Base-by-base conservation (phyloP, 2,797 vertebrate genomes). In the Onychomys leucogaster region DNA sequence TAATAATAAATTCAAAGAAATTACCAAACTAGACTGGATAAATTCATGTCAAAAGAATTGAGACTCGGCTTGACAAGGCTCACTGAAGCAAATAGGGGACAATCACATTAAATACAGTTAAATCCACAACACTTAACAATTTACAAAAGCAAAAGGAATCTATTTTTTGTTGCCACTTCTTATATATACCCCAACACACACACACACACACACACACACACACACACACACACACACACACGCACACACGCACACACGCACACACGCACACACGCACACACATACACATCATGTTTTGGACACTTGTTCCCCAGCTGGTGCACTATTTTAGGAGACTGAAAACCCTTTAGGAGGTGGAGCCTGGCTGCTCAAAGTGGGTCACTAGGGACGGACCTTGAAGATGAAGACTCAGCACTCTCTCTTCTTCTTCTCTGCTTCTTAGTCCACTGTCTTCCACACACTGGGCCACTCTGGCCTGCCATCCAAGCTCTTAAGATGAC, bases 1-100 rank as follows among this genome's bases (percentile, higher is more conserved):
- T 73, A 77, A 96, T 69, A 43, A 80, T 59, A 89, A 78, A 78
- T 76, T 83, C 80, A 59, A 83, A 92, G 73, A 95, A 61, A 21
- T 81, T 59, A 80, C 13, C 6, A 78, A 83, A n/a, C 71, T 92
- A 89, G 32, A 77, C 73, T 63, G 41, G 80, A 12, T 8, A 55
- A 34, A 37, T 11, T 82, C 63, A 13, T 19, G 2, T 94, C 75
- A 43, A 83, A 90, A 57, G 37, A 61, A 49, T 37, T 34, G 25
- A n/a, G 57, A 61, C 32, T 7, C 32, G 89, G 61, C 29, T 23
- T 57, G 76, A 82, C 71, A 93, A 94, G 59, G 13, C 11, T 78
- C 67, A 92, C 25, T 21, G 32, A 55, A 76, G 87, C 57, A 89
- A 80, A 90, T 57, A 17, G 81, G n/a, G 55, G 55, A 86, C 21